These are phyloP conservation scores for Dicranocentrus wangi DNA, from an alignment of 2,888 invertebrate genomes.

Conservation along the genomic window DNA sequence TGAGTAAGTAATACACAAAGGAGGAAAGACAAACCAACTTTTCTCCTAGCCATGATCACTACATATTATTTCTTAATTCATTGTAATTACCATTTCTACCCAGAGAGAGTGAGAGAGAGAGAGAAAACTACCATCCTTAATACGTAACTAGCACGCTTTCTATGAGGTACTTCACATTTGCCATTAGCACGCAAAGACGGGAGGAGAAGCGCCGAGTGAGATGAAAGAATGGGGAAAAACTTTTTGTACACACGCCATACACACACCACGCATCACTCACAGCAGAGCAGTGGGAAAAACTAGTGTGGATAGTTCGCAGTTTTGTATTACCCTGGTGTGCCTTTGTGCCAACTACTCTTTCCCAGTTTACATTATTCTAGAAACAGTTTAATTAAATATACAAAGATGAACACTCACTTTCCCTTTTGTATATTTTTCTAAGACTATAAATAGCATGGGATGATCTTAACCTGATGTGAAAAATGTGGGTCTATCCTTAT, in stretches of 20 bases:
- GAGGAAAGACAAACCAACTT: neutral
- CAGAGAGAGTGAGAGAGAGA: too few relatives aligned
- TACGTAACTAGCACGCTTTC: slow-evolving; percentile 25
- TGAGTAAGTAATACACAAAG: neutral
- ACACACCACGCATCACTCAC: slow-evolving; percentile 1
- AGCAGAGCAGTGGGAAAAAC: neutral
- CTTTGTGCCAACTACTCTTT: neutral
- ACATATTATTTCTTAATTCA: slow-evolving; percentile 13
- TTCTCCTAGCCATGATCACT: slow-evolving; percentile 17
- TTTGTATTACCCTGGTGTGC: slow-evolving; percentile 19
- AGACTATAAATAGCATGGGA: too few relatives aligned
- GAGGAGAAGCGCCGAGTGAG: neutral
- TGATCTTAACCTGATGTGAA: too few relatives aligned
- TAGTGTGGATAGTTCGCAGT: slow-evolving; percentile 2
- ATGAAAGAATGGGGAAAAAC: slow-evolving; percentile 14
- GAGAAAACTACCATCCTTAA: slow-evolving; percentile 16
- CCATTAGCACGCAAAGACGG: slow-evolving; percentile 31
- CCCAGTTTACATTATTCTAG: neutral
- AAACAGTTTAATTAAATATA: slow-evolving; percentile 20
- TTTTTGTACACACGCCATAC: slow-evolving; percentile 5
- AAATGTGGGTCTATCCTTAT: too few relatives aligned
- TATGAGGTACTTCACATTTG: slow-evolving; percentile 33
- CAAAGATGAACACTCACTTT: neutral
- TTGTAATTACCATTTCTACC: slow-evolving; percentile 8
- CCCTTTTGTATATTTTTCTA: too few relatives aligned